These are phyloP conservation scores for Sturnus vulgaris DNA, from an alignment of 2,113 vertebrate species.

Conservation along the genomic window DNA sequence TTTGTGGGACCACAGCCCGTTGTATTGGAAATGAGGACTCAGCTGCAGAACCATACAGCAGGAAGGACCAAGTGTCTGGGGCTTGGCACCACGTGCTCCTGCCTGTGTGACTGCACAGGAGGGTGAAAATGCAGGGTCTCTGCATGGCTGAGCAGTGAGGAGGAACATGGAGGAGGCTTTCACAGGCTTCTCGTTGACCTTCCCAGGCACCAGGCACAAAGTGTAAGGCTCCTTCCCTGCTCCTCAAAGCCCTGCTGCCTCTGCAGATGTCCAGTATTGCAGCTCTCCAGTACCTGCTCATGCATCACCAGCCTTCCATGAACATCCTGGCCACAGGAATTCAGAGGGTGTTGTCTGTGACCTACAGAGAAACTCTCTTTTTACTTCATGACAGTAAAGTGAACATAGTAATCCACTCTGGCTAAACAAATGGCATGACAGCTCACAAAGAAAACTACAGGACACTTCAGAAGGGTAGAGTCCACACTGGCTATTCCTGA, in stretches of 20 bases:
- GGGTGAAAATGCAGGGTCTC: neutral
- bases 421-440: neutral
- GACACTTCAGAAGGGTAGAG: neutral
- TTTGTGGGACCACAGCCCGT: constrained; percentile 58
- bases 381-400: neutral
- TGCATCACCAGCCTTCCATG: rapidly evolving
- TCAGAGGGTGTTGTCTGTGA: neutral
- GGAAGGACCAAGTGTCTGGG: neutral
- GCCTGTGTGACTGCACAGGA: neutral
- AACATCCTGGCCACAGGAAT: neutral
- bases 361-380: neutral
- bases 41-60: neutral
- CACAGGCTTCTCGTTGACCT: neutral
- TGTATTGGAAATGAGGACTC: constrained; percentile 67
- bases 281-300: neutral
- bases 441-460: neutral
- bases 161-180: neutral
- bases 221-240: neutral
- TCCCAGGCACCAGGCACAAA: neutral
- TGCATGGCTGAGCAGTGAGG: rapidly evolving
- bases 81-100: neutral
- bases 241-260: neutral
- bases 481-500: neutral
- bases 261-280: neutral
- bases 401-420: neutral